phyloP scores from a whole-genome alignment of 92 coral and sea anemone species.

The Umimayanthus chanpuru region DNA sequence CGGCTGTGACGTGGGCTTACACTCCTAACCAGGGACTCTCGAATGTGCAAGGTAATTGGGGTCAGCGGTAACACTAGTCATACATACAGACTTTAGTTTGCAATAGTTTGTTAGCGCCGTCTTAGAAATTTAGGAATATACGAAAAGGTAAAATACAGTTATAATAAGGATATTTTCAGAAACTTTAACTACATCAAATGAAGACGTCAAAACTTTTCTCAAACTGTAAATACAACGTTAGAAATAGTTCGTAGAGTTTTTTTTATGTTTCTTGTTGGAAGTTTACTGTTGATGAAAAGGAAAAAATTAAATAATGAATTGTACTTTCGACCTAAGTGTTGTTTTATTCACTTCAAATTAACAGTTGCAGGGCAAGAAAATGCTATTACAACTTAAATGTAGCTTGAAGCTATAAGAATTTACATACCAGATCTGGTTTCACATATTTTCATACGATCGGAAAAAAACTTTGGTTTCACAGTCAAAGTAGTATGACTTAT shows the following conservation, averaged over 20 bases:
- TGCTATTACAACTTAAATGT: too few relatives aligned
- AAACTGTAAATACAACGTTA: not conserved
- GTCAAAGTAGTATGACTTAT: not conserved
- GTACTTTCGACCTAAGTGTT: too few relatives aligned
- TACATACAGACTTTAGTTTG: not conserved
- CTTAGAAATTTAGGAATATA: too few relatives aligned
- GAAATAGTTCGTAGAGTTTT: not conserved
- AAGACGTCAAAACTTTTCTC: not conserved
- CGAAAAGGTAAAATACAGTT: too few relatives aligned
- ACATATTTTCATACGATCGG: not conserved
- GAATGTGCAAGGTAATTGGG: slow-evolving; percentile 15
- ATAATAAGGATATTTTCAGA: too few relatives aligned
- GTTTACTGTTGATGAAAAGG: too few relatives aligned
- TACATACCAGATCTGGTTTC: not conserved
- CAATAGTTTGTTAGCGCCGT: not conserved
- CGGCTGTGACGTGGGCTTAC: slow-evolving; percentile 32
- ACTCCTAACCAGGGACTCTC: slow-evolving; percentile 33
- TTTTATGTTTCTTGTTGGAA: too few relatives aligned
- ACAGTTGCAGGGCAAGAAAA: too few relatives aligned
- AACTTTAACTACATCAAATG: too few relatives aligned
- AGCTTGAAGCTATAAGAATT: too few relatives aligned
- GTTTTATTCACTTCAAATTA: too few relatives aligned
- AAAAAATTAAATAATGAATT: too few relatives aligned
- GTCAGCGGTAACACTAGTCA: slow-evolving; percentile 1
- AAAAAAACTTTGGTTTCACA: not conserved